Conservation (phyloP, 2,888 invertebrate genomes). For the Palloptera scutellata region DNA sequence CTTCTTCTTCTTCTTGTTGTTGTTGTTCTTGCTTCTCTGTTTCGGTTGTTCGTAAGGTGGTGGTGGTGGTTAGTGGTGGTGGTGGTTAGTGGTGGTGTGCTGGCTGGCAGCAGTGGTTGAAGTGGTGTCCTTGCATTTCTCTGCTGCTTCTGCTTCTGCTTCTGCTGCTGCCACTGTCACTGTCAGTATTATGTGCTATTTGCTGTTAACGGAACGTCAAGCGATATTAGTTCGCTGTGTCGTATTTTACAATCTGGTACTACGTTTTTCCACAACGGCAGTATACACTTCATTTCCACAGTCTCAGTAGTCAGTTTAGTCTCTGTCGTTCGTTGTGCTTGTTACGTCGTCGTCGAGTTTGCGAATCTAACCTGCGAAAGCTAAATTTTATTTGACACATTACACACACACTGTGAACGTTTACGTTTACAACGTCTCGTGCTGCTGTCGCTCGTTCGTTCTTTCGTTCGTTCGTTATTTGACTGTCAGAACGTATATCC, state of each 20-base stretch:
- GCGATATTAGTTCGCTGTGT: slow-evolving; percentile 14
- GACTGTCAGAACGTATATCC: too few species aligned
- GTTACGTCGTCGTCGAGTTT: slow-evolving; percentile 44
- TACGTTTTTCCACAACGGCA: slow-evolving; percentile 45
- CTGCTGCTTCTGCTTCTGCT: slow-evolving; percentile 20
- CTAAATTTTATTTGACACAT: slow-evolving; percentile 12
- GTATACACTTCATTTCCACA: too few species aligned
- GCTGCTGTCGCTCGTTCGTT: too few species aligned
- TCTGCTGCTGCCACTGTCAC: slow-evolving; percentile 3
- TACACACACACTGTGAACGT: background rate
- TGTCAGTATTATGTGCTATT: slow-evolving; percentile 18
- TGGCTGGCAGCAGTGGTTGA: slow-evolving; percentile 39
- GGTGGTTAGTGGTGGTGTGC: slow-evolving; percentile 28
- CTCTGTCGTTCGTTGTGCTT: slow-evolving; percentile 56
- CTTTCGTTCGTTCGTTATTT: too few species aligned
- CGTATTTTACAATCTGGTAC: slow-evolving; percentile 26
- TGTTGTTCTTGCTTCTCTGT: slow-evolving; percentile 16
- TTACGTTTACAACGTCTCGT: too few species aligned
- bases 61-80: slow-evolving; percentile 20
- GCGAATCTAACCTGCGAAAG: too few species aligned
- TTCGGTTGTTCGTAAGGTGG: background rate
- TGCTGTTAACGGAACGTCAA: background rate
- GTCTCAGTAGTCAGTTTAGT: slow-evolving; percentile 59
- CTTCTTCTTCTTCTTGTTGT: slow-evolving; percentile 12
- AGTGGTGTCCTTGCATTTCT: slow-evolving; percentile 29